These are phyloP conservation scores for Cephalotes varians DNA, from an alignment of 2,888 invertebrate species.

Conservation along the genomic window DNA sequence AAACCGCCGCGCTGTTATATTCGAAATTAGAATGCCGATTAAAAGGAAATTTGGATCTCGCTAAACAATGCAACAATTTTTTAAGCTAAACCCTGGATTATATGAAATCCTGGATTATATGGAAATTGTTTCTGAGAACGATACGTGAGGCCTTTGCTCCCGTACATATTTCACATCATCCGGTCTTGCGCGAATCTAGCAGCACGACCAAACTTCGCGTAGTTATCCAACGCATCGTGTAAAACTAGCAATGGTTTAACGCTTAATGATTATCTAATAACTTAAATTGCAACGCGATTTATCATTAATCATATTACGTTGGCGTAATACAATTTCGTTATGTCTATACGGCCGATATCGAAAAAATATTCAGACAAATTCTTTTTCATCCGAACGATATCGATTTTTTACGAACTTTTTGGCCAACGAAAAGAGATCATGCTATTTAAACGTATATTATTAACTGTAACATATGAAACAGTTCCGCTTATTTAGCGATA, in stretches of 20 bases:
- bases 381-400: neutral
- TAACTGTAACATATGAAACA: neutral
- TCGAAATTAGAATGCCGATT: neutral
- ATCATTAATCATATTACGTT: neutral
- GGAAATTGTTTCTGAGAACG: neutral
- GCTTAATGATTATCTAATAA: neutral
- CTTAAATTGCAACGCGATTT: neutral
- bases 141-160: neutral
- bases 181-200: neutral
- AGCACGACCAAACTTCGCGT: neutral
- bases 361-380: neutral
- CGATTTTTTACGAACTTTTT: neutral
- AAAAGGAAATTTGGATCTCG: neutral
- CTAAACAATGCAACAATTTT: neutral
- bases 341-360: neutral
- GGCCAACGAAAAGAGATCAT: fast-evolving
- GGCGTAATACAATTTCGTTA: neutral
- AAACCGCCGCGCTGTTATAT: neutral
- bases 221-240: neutral
- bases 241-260: neutral
- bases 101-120: neutral
- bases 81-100: too few species aligned
- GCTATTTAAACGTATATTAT: neutral
- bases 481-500: neutral
- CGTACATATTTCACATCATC: neutral